Percentiles rank a stretch among this genome's conserved stretches.
phyloP scores from a whole-genome alignment of 2,797 vertebrate genomes.

The Coluber constrictor region DNA sequence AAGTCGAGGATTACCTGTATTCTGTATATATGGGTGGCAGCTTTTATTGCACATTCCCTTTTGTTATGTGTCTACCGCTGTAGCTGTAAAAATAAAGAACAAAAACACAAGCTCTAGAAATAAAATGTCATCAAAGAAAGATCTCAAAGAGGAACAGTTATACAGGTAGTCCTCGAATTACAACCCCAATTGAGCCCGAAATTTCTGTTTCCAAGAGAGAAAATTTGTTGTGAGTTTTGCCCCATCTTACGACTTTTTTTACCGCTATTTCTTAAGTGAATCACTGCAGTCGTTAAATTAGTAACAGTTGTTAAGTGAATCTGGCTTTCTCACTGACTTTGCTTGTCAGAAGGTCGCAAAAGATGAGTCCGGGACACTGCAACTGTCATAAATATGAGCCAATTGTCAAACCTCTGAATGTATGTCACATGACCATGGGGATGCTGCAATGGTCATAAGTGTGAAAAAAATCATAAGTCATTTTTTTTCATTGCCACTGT shows the following conservation, averaged over 20 bases:
- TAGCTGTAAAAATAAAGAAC: too few relatives aligned
- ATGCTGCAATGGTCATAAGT: background rate
- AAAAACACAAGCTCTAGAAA: too few relatives aligned
- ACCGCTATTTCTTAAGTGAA: background rate
- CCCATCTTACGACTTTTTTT: background rate
- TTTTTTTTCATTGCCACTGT: background rate
- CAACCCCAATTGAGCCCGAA: background rate
- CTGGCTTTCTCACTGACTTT: background rate
- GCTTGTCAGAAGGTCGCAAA: background rate
- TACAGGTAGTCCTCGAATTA: background rate
- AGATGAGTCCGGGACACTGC: background rate
- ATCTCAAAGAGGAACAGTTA: too few relatives aligned
- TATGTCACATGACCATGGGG: background rate
- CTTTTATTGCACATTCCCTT: too few relatives aligned
- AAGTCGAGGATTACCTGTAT: too few relatives aligned
- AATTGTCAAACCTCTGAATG: background rate
- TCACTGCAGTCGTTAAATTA: background rate
- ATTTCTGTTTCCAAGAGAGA: background rate
- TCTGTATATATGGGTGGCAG: too few relatives aligned
- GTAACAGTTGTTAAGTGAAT: background rate
- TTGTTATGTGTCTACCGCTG: too few relatives aligned
- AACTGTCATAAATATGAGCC: background rate
- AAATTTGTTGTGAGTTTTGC: background rate
- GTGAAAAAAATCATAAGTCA: background rate
- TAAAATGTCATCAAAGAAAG: too few relatives aligned